phyloP scores from a whole-genome alignment of 2,113 vertebrate species.

The Lagopus muta region DNA sequence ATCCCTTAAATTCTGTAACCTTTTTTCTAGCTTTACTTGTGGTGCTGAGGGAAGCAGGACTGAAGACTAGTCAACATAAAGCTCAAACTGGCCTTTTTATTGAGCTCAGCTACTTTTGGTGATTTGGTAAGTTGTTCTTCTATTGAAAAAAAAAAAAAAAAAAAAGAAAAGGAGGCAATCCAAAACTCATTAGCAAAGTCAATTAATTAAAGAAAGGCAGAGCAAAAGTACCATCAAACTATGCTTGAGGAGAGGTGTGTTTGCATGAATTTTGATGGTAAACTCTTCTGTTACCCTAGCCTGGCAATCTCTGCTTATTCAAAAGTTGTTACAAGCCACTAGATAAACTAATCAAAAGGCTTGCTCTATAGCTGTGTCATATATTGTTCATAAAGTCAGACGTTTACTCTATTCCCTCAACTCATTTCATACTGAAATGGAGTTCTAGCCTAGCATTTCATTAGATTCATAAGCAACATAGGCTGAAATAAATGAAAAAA shows the following conservation, averaged over 20 bases:
- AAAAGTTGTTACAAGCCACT: neutral
- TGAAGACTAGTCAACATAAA: neutral
- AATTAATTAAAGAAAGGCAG: neutral
- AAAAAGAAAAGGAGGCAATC: too few relatives aligned
- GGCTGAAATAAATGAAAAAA: conserved; percentile 36
- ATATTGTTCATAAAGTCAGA: conserved; percentile 25
- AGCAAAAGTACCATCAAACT: neutral
- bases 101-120: neutral
- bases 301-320: neutral
- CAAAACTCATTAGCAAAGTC: neutral
- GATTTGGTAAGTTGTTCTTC: neutral
- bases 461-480: conserved; percentile 52
- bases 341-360: conserved; percentile 40
- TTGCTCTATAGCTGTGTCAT: neutral
- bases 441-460: conserved; percentile 27
- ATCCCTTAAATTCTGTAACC: neutral
- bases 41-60: neutral
- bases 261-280: neutral
- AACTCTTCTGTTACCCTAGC: neutral
- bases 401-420: conserved; percentile 5
- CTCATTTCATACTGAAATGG: conserved; percentile 41
- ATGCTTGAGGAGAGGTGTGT: neutral
- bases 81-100: neutral
- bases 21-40: neutral
- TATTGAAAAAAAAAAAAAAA: neutral